Evolutionary conservation across 2,113 vertebrate species (phyloP), one percentile per base, ranked within the genome.

Genomic region (Sorex fumeus): DNA sequence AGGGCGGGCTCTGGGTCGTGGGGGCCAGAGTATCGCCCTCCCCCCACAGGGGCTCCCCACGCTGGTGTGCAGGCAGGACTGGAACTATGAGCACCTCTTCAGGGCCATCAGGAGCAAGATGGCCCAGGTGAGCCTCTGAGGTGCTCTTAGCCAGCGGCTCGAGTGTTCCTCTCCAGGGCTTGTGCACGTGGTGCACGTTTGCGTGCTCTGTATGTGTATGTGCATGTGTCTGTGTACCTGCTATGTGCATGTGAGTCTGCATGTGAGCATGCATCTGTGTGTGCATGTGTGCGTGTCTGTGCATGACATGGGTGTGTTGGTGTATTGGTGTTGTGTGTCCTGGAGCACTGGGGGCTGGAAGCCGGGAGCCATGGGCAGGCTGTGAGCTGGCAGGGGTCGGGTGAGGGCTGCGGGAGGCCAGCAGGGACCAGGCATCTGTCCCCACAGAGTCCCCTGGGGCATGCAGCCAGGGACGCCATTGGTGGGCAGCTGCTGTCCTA

Each of bases 21-120:
- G 53, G 18, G 21, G 16, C 40, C 40, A 40, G 45, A 15, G 82
- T 13, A n/a, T 27, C 62, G 77, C 43, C 93, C 47, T 95, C 87
- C 40, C 40, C 11, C 32, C 66, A 40, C 95, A 99, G 99, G 99
- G 99, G 27, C 98, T 99, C 88, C 99, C 99, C 53, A 99, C 99
- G 9, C 97, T 99, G 0, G 98, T 99, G 34, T 98, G 97, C 97
- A 98, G 99, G 88, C 98, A 98, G 0, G 99, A 99, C 83, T 97
- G 98, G 86, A 99, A 99, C 97, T 99, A 99, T 0, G 98, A 99
- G 70, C 98, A 98, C 75, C 98, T 99, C 36, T 98, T 99, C 28
- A 96, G 13, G 15, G 98, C 98, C 84, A 97, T 99, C 66, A 98
- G 97, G 93, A 97, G 12, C n/a, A 99, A 98, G 91, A 94, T 99